These are phyloP conservation scores for Caenorhabditis sp. DNA, from an alignment of 2,888 invertebrate species.

Conservation along the genomic window DNA sequence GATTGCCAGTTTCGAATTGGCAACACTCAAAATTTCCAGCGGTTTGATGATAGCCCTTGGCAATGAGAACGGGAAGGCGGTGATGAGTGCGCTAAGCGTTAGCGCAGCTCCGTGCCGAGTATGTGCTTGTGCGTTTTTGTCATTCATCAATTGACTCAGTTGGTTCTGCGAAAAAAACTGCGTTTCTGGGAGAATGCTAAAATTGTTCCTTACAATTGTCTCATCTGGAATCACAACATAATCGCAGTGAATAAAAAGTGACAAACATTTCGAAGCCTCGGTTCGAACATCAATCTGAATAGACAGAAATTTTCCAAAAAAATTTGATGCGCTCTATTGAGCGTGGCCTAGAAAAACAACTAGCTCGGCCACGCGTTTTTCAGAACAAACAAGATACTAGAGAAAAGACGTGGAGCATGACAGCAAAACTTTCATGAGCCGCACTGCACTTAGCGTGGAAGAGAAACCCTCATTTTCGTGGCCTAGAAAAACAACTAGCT, in stretches of 20 bases:
- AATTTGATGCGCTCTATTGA: neutral
- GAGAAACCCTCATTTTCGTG: no score
- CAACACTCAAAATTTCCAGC: conserved; percentile 20
- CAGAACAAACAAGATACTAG: no score
- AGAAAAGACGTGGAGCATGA: no score
- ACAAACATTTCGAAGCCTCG: conserved; percentile 47
- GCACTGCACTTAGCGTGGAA: no score
- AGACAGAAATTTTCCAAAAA: neutral
- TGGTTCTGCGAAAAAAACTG: neutral
- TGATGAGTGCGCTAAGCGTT: conserved; percentile 34
- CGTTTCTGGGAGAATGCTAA: no score
- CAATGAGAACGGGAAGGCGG: conserved; percentile 44
- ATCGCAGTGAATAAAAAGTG: conserved; percentile 40
- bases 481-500: no score
- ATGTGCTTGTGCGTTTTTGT: neutral
- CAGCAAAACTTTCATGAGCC: no score
- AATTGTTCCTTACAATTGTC: neutral
- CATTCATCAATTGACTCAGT: neutral
- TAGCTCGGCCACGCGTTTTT: no score
- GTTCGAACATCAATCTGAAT: conserved; percentile 41
- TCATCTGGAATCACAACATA: conserved; percentile 32
- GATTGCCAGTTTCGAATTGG: conserved; percentile 9
- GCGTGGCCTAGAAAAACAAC: neutral
- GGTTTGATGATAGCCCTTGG: conserved; percentile 34
- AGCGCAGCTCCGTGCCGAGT: conserved; percentile 42